These are phyloP conservation scores for Amazona vittata DNA, from an alignment of 2,113 vertebrate species.

Conservation along the genomic window DNA sequence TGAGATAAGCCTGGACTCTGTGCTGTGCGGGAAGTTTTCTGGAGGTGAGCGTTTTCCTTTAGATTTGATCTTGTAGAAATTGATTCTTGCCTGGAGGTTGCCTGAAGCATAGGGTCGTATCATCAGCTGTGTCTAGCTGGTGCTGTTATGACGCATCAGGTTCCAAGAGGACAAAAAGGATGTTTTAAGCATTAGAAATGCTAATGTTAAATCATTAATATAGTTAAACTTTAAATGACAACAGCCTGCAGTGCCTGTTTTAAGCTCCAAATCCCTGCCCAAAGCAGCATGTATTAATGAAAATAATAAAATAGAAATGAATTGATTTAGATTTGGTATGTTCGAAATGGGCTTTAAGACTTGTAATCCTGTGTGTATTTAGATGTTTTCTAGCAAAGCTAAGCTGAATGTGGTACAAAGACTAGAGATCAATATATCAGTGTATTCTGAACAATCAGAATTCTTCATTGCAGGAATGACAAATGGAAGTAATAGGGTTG, in stretches of 20 bases:
- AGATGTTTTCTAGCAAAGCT: background rate
- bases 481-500: background rate
- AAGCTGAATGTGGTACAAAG: background rate
- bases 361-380: accelerated
- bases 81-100: background rate
- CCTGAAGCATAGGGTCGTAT: background rate
- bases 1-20: conserved; percentile 85
- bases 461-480: background rate
- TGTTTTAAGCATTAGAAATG: background rate
- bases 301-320: background rate
- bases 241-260: background rate
- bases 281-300: background rate
- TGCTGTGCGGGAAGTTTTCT: conserved; percentile 86
- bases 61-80: background rate
- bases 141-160: background rate
- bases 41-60: conserved; percentile 77
- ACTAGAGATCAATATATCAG: accelerated
- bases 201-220: background rate
- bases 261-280: background rate
- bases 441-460: accelerated
- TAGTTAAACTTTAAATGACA: background rate
- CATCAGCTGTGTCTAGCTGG: background rate
- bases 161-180: background rate
- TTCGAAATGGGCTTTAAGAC: background rate
- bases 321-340: background rate